Evolutionary conservation across 2,797 vertebrate species (phyloP).

Genomic region (Mallotus villosus): DNA sequence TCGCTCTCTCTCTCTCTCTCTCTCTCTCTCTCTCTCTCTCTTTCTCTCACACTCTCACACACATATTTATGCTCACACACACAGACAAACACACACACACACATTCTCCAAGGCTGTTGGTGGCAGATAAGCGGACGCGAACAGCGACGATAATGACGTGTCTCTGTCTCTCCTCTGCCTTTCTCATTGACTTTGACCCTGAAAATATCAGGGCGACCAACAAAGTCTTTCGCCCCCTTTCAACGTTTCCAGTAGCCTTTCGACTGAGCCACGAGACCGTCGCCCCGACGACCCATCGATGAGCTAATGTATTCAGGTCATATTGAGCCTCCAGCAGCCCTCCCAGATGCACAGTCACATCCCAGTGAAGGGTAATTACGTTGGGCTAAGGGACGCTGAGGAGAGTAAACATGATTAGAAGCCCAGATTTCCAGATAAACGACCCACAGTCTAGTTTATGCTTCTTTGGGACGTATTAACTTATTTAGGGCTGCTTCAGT

Average conservation of each 20-base stretch:
- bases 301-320: constrained; percentile 37
- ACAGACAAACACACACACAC: background rate
- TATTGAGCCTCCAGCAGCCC: background rate
- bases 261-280: background rate
- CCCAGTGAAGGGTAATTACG: constrained; percentile 19
- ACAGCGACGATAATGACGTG: constrained; percentile 55
- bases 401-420: constrained; percentile 15
- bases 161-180: constrained; percentile 35
- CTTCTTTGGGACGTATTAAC: constrained; percentile 9
- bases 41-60: background rate
- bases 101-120: constrained; percentile 36
- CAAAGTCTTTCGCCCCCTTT: constrained; percentile 44
- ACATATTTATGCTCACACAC: background rate
- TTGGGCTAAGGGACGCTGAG: constrained; percentile 3
- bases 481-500: constrained; percentile 32
- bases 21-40: no score
- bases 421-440: constrained; percentile 31
- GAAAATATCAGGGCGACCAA: constrained; percentile 55
- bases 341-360: constrained; percentile 8
- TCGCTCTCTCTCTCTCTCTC: no score
- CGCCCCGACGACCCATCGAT: constrained; percentile 39
- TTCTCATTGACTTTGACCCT: constrained; percentile 52
- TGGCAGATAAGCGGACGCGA: constrained; percentile 56
- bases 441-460: constrained; percentile 18
- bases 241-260: background rate